Conservation (phyloP, 2,888 invertebrate species). For the Polymixis flavicincta region DNA sequence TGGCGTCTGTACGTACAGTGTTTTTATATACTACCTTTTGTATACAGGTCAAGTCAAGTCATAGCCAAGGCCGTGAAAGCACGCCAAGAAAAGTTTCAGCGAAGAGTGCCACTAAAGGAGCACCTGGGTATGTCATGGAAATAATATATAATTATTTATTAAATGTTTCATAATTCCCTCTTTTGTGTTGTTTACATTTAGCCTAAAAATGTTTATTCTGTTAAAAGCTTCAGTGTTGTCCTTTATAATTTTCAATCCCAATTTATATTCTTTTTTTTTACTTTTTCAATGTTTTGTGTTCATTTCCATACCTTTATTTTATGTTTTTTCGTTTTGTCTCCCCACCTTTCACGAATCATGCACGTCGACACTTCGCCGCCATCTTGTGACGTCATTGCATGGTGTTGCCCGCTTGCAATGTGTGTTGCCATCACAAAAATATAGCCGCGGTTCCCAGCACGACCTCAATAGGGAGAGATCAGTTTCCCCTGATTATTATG, state of each 20-base stretch:
- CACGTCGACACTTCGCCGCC: conserved; percentile 77
- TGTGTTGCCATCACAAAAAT: conserved; percentile 71
- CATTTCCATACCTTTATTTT: conserved; percentile 67
- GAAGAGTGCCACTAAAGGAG: conserved; percentile 90
- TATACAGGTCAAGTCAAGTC: conserved; percentile 88
- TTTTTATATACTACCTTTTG: conserved; percentile 77
- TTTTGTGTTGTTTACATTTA: conserved; percentile 10
- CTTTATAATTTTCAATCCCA: conserved; percentile 1
- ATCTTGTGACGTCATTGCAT: conserved; percentile 88
- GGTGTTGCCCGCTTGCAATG: conserved; percentile 76
- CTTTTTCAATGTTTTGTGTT: conserved; percentile 62
- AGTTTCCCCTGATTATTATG: conserved; percentile 93
- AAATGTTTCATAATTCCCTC: conserved; percentile 7
- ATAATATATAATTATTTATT: not conserved
- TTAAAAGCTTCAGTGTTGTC: conserved; percentile 24
- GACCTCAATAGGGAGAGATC: conserved; percentile 92
- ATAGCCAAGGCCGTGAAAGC: conserved; percentile 84
- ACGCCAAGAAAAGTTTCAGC: conserved; percentile 92
- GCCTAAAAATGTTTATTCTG: conserved; percentile 20
- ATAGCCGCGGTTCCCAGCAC: conserved; percentile 94
- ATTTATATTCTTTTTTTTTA: conserved; percentile 2
- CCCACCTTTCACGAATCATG: conserved; percentile 72
- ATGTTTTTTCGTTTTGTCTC: conserved; percentile 71
- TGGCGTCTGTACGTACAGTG: too few species aligned
- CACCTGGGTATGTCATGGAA: conserved; percentile 84